Percentiles rank a stretch among this genome's conserved stretches.
Conservation (phyloP, 2,113 vertebrate genomes). For the Tauraco erythrolophus region DNA sequence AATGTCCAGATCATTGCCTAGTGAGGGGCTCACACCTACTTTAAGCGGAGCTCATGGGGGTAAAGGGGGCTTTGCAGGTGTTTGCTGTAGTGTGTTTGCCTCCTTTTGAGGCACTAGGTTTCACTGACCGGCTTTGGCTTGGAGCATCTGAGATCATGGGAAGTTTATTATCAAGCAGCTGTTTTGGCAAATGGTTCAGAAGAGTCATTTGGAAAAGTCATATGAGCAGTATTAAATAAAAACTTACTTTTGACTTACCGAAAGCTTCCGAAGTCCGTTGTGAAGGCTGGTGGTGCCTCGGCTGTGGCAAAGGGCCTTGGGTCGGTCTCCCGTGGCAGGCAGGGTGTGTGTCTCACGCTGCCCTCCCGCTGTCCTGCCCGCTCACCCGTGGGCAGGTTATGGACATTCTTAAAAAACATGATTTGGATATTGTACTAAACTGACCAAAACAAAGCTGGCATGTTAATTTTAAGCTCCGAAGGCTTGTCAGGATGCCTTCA, state of each 20-base stretch:
- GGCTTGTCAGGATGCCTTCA: not conserved
- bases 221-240: not conserved
- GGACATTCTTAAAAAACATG: not conserved
- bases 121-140: not conserved
- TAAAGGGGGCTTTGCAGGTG: not conserved
- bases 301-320: not conserved
- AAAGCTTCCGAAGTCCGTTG: not conserved
- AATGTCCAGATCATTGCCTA: not conserved
- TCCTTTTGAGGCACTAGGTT: not conserved
- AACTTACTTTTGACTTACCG: not conserved
- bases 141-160: not conserved
- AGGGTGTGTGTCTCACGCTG: not conserved
- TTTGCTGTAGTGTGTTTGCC: not conserved
- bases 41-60: fast-evolving
- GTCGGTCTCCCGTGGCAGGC: not conserved
- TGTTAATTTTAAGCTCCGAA: not conserved
- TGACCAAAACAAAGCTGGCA: not conserved
- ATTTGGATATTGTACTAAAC: not conserved
- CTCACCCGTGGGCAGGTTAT: fast-evolving
- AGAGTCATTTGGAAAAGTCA: not conserved
- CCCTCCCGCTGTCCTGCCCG: not conserved
- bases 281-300: fast-evolving
- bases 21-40: not conserved
- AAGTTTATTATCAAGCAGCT: not conserved
- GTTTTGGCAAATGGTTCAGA: not conserved